Evolutionary conservation across 1,140 invertebrate genomes (phyloP), one percentile per base, ranked within the genome.

Genomic region (Eueides isabella): DNA sequence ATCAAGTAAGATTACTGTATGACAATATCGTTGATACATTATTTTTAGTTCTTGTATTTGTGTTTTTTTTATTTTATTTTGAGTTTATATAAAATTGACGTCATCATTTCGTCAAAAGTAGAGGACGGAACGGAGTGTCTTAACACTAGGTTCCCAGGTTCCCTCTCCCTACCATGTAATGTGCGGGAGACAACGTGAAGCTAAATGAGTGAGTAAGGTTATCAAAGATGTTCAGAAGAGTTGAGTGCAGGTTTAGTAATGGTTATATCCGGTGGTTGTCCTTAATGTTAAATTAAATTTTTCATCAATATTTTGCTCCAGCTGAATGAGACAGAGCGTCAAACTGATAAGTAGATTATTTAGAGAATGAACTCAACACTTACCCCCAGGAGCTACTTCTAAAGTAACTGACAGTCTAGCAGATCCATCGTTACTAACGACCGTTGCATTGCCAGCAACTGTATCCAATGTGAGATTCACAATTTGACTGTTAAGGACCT

Each of bases 401-500:
- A 91, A 61, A 2, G 71, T 73, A 0, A 91, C 86, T 1, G 16
- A 35, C 9, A 92, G 64, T 64, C 72, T 87, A 1, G 82, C 89
- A 28, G 82, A 84, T 7, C 73, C 77, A 72, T 90, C 85, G 4
- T 30, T 70, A n/a, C 75, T 84, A 19, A 35, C 73, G 0, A 87
- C 26, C 1, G 68, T 72, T 2, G 88, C 91, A 3, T 67, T 80
- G 2, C 91, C 92, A n/a, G 75, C 48, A 16, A 90, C 81, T 0
- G 79, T 78, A 4, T 78, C 70, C 19, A 91, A 67, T 4, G 61
- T 61, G 44, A 84, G 80, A 48, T 89, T 85, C 5, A 88, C 35
- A 16, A 92, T 85, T 65, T 87, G 78, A 55, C 87, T 90, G 72
- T 92, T 92, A 0, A 84, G 55, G 0, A 92, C 80, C 6, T 83